Conservation (phyloP, 2,113 vertebrate genomes). For the Corythoichthys haematopterus region DNA sequence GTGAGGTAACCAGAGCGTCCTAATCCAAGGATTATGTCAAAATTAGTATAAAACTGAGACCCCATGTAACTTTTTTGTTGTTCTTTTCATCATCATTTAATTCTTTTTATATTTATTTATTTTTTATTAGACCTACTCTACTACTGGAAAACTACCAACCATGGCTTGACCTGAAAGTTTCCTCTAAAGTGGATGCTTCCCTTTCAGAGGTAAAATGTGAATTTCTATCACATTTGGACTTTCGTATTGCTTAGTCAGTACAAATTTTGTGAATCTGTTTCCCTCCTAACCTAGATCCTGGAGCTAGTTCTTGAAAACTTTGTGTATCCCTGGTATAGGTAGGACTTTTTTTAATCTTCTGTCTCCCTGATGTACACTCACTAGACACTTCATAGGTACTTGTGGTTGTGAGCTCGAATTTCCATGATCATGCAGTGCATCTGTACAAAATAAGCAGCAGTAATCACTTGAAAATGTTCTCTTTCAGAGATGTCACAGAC, state of each 20-base stretch:
- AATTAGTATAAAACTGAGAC: background rate
- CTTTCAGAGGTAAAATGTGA: slow-evolving; percentile 82
- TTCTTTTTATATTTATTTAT: too few species aligned
- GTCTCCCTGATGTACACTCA: background rate
- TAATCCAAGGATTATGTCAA: background rate
- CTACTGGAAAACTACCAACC: slow-evolving; percentile 95
- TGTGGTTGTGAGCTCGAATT: background rate
- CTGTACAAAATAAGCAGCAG: background rate
- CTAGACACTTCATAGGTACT: background rate
- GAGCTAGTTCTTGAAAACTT: slow-evolving; percentile 96
- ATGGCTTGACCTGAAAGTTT: slow-evolving; percentile 88
- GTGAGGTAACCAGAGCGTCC: too few species aligned
- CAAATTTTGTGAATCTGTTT: slow-evolving; percentile 3
- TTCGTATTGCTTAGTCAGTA: background rate
- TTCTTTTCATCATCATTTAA: background rate
- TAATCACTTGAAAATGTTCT: background rate
- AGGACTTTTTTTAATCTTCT: slow-evolving; percentile 38
- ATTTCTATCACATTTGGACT: background rate
- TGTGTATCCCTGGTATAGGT: slow-evolving; percentile 98
- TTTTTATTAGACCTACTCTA: slow-evolving; percentile 77
- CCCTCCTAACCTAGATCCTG: slow-evolving; percentile 76
- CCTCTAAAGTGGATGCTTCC: slow-evolving; percentile 92
- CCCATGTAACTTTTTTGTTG: background rate
- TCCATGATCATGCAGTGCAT: background rate
- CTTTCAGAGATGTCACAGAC: slow-evolving; percentile 85